phyloP scores from a whole-genome alignment of 1,140 invertebrate genomes.

The Holcopasites calliopsidis region DNA sequence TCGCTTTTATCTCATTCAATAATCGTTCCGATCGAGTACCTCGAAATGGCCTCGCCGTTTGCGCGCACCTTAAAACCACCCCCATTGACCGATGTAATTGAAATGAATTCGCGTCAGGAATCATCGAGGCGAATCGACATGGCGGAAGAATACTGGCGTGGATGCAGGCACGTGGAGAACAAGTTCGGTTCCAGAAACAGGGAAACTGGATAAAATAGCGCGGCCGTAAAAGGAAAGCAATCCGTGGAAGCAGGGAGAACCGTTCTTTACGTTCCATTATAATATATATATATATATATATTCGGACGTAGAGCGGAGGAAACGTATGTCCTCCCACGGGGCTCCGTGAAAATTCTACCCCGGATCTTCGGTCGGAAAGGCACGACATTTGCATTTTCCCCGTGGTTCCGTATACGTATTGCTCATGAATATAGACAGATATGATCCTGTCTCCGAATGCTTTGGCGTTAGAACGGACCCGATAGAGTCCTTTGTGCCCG shows the following conservation, averaged over 20 bases:
- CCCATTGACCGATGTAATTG: neutral
- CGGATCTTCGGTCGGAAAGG: slow-evolving; percentile 60
- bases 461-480: slow-evolving; percentile 46
- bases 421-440: slow-evolving; percentile 68
- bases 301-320: slow-evolving; percentile 55
- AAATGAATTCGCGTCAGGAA: neutral
- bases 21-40: too few species aligned
- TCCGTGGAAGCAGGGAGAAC: slow-evolving; percentile 52
- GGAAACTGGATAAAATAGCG: slow-evolving; percentile 36
- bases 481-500: slow-evolving; percentile 56
- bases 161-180: neutral
- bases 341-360: slow-evolving; percentile 61
- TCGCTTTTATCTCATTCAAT: too few species aligned
- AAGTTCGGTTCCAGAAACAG: slow-evolving; percentile 17
- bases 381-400: slow-evolving; percentile 62
- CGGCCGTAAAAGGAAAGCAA: slow-evolving; percentile 48
- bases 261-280: slow-evolving; percentile 63
- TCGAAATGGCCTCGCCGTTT: too few species aligned
- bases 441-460: slow-evolving; percentile 64
- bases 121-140: too few species aligned
- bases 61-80: too few species aligned
- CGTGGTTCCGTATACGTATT: slow-evolving; percentile 56
- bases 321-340: slow-evolving; percentile 65
- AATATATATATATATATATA: slow-evolving; percentile 66
- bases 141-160: neutral